These are phyloP conservation scores for Drosophila micromelanica DNA, from an alignment of 1,140 invertebrate genomes.

Conservation along the genomic window DNA sequence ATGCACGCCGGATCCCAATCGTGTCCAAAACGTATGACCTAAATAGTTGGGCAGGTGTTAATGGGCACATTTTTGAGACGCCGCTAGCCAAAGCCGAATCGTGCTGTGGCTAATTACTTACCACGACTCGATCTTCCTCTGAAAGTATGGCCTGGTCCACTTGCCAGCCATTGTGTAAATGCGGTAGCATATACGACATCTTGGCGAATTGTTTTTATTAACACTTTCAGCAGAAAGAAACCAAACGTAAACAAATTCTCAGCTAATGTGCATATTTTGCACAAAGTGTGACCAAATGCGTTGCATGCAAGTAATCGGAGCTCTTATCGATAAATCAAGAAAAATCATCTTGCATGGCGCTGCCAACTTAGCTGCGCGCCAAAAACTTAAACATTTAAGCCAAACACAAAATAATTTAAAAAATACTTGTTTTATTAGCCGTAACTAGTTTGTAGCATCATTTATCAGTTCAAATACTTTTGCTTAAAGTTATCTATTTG, in stretches of 20 bases:
- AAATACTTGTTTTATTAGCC: slow-evolving; percentile 53
- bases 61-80: neutral
- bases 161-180: slow-evolving; percentile 99
- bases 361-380: slow-evolving; percentile 26
- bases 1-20: slow-evolving; percentile 99
- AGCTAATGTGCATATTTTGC: neutral
- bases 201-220: slow-evolving; percentile 67
- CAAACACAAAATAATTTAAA: neutral
- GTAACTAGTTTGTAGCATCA: slow-evolving; percentile 47
- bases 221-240: slow-evolving; percentile 19
- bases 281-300: slow-evolving; percentile 8
- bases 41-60: slow-evolving; percentile 2
- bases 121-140: slow-evolving; percentile 98
- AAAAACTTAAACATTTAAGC: slow-evolving; percentile 15
- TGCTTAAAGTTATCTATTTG: slow-evolving; percentile 81
- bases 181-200: slow-evolving; percentile 99
- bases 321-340: slow-evolving; percentile 13
- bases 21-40: slow-evolving; percentile 98
- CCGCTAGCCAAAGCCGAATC: neutral
- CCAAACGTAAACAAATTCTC: slow-evolving; percentile 62
- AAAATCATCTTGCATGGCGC: neutral
- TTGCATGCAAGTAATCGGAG: neutral
- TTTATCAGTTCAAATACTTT: slow-evolving; percentile 73
- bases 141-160: slow-evolving; percentile 99
- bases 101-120: slow-evolving; percentile 80